Base-by-base conservation (phyloP, 2,113 vertebrate genomes). In the Gavia stellata region DNA sequence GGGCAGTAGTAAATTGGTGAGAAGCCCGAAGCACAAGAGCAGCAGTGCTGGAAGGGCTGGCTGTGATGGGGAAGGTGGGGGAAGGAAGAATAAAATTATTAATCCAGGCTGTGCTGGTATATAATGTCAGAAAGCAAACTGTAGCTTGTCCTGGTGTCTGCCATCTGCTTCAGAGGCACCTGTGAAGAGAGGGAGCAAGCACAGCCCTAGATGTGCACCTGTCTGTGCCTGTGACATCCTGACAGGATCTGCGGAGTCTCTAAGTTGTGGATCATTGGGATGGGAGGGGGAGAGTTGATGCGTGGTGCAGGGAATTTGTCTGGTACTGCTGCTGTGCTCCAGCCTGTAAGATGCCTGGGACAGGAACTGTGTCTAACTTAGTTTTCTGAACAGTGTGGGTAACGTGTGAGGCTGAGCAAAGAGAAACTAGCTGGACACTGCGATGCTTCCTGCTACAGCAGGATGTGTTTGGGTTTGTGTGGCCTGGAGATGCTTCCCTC, bases 281-380 rank as follows among this genome's bases (percentile, higher is more conserved):
- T 42, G 29, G 49, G 33, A 56, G 34, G 13, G 9, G 59, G 10
- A 52, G 49, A 80, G 31, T 31, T 75, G 24, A 9, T 38, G 10
- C 0, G 0, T 31, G 42, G 7, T 66, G 10, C 49, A 44, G 49
- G 34, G 53, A 73, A 58, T 58, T 83, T 0, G 1, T 38, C 58
- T 66, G 29, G 17, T 80, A 33, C 8, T 67, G 24, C 61, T 78
- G 47, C 61, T 81, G 12, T 52, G 45, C 38, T 42, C 31, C 12
- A 65, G 81, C 31, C 18, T 53, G 31, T 53, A 49, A 3, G 3
- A 14, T 50, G 45, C 47, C 29, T 77, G 29, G 40, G 23, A 14
- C 34, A 38, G 68, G 26, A 89, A 10, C n/a, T 18, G 18, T 42
- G 17, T 77, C 34, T 36, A 45, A 18, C 25, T 21, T 19, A 6